Conservation (phyloP, 2,888 invertebrate genomes). For the Plebejus melissa region DNA sequence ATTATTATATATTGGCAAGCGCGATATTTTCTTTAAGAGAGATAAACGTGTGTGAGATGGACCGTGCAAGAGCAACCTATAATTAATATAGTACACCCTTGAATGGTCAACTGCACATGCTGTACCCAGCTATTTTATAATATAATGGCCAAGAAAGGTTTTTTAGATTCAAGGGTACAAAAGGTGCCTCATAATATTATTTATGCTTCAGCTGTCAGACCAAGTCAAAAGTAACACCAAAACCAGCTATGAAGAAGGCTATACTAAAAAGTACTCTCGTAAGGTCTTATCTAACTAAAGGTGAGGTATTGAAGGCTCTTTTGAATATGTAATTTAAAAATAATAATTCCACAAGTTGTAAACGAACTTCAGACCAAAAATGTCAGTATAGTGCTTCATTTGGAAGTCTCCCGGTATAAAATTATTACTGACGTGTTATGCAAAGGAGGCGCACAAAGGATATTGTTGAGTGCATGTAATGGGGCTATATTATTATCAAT, state of each 20-base stretch:
- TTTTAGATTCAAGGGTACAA: background rate
- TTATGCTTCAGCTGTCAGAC: too few species aligned
- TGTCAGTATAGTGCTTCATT: background rate
- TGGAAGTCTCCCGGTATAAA: background rate
- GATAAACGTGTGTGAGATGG: background rate
- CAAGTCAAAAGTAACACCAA: too few species aligned
- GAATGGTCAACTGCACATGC: background rate
- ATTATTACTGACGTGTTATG: background rate
- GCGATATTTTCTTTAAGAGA: background rate
- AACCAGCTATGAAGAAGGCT: too few species aligned
- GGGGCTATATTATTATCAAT: background rate
- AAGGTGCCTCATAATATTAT: too few species aligned
- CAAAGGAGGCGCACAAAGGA: background rate
- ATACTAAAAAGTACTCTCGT: too few species aligned
- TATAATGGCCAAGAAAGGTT: background rate
- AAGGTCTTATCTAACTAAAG: too few species aligned
- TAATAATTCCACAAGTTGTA: too few species aligned
- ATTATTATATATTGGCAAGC: background rate
- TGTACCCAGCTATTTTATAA: background rate
- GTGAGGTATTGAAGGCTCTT: too few species aligned
- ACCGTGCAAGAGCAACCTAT: background rate
- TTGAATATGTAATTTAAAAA: too few species aligned
- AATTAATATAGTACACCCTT: background rate
- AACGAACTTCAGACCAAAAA: background rate
- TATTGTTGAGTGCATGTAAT: slow-evolving; percentile 14